These are phyloP conservation scores for Prosopocoilus inquinatus DNA, from an alignment of 2,888 invertebrate species.

Conservation along the genomic window DNA sequence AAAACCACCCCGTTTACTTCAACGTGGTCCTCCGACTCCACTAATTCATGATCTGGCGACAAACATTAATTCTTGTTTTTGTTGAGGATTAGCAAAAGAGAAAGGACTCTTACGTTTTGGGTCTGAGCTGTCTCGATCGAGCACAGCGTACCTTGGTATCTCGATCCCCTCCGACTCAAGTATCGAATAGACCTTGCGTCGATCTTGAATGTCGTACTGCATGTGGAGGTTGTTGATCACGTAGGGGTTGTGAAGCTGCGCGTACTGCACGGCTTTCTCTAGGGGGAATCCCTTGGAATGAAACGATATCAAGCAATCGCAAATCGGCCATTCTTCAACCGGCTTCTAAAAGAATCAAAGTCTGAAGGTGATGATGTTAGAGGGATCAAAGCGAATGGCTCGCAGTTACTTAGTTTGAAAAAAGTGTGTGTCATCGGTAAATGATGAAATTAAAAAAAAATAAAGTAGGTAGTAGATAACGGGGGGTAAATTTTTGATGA, in stretches of 20 bases:
- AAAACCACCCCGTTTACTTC: constrained; percentile 94
- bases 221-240: constrained; percentile 97
- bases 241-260: constrained; percentile 89
- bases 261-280: constrained; percentile 96
- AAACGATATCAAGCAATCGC: constrained; percentile 97
- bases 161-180: constrained; percentile 93
- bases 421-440: not conserved
- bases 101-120: constrained; percentile 67
- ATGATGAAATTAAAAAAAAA: constrained; percentile 1
- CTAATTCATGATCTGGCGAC: constrained; percentile 76
- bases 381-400: not conserved
- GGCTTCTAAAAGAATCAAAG: constrained; percentile 64
- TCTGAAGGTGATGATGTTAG: constrained; percentile 1
- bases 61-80: not conserved
- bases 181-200: constrained; percentile 92
- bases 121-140: constrained; percentile 90
- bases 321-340: constrained; percentile 96
- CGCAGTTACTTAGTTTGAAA: constrained; percentile 3
- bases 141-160: constrained; percentile 95
- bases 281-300: constrained; percentile 98
- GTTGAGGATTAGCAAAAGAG: not conserved
- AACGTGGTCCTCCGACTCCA: constrained; percentile 95
- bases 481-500: constrained; percentile 11
- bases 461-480: constrained; percentile 17
- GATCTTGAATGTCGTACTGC: constrained; percentile 97